Conservation (phyloP, 2,888 invertebrate genomes). For the Macrosoma leucophasiata region DNA sequence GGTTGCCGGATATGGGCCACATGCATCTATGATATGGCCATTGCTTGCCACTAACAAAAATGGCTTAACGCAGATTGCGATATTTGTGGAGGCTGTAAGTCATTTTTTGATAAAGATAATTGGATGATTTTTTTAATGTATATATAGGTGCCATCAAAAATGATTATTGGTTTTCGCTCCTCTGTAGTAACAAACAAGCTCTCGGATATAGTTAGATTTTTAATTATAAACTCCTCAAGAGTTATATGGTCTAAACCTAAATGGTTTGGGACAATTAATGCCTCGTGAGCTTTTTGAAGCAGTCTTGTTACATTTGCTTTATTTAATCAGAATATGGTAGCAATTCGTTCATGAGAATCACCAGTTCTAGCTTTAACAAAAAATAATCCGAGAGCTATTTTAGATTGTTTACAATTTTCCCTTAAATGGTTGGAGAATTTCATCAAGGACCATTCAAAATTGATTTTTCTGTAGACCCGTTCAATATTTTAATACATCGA, state of each 20-base stretch:
- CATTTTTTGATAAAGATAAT: no score
- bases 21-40: not conserved
- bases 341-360: not conserved
- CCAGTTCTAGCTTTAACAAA: not conserved
- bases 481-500: not conserved
- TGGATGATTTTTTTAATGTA: no score
- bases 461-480: not conserved
- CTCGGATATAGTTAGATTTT: not conserved
- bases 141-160: no score
- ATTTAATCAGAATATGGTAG: not conserved
- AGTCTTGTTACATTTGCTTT: not conserved
- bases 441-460: not conserved
- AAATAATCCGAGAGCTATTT: slow-evolving; percentile 1
- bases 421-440: not conserved
- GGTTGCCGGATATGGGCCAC: not conserved
- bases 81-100: not conserved
- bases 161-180: no score
- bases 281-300: not conserved
- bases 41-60: not conserved
- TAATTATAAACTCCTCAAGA: not conserved
- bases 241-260: slow-evolving; percentile 1
- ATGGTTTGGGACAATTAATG: not conserved
- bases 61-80: not conserved
- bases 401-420: not conserved
- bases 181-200: not conserved